Evolutionary conservation across 2,113 vertebrate genomes (phyloP), one percentile per base, ranked within the genome.

Genomic region (Hippopotamus amphibius): DNA sequence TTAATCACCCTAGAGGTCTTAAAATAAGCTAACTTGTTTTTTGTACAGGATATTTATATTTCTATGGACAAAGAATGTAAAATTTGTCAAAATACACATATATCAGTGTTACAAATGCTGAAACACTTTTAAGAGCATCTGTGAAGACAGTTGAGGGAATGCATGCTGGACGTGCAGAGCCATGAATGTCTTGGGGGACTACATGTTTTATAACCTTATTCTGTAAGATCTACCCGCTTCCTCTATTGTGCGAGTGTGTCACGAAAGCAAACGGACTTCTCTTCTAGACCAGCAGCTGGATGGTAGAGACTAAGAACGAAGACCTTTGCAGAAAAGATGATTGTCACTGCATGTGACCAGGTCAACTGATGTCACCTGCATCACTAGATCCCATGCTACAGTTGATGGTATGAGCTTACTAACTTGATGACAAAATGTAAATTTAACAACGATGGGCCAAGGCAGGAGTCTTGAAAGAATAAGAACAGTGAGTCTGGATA

Each of bases 1-100:
- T 95, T 96, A 96, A 95, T 82, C 86, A 97, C 86, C 33, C 88
- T 95, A 88, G 14, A 57, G 28, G n/a, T 71, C 57, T 85, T 85
- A 96, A 24, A 96, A 68, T 61, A 96, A 87, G 50, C 2, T 16
- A 37, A 72, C 48, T 46, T 68, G 72, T 84, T 66, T 89, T 95
- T 94, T 86, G 13, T 77, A 77, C 53, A 79, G 57, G 68, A 76
- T 84, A 87, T 84, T 90, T 97, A 85, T 71, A 77, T 95, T 95
- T 96, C 77, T 81, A 61, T 88, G 65, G 37, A 71, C 59, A 77
- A 95, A 66, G 57, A 93, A 88, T 71, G 92, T 90, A 59, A 90
- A 93, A 48, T 63, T 83, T 80, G 16, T 71, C 81, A 88, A 90
- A 85, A 88, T 33, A 69, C 17, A 72, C 9, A 50, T 3, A 94